These are phyloP conservation scores for Anagyrus pseudococci DNA, from an alignment of 2,888 invertebrate species.

Conservation along the genomic window DNA sequence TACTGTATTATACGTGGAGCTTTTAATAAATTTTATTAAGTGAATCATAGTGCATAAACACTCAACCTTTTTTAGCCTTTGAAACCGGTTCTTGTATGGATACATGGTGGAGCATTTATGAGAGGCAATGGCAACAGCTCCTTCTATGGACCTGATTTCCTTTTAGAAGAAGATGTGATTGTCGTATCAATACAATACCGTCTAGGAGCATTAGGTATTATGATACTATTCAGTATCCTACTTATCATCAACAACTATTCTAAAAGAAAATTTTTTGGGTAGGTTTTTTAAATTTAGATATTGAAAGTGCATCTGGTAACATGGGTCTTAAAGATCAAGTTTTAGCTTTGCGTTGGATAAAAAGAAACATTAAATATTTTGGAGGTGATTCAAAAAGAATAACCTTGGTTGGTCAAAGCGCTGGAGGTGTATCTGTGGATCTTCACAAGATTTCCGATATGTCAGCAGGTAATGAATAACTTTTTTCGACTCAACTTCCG, in stretches of 20 bases:
- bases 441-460: conserved; percentile 15
- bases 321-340: conserved; percentile 14
- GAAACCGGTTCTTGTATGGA: conserved; percentile 26
- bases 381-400: conserved; percentile 12
- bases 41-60: too few relatives aligned
- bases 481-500: too few relatives aligned
- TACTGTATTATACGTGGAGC: too few relatives aligned
- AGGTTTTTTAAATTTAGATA: conserved; percentile 20
- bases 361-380: conserved; percentile 16
- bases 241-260: neutral
- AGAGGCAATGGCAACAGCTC: conserved; percentile 33
- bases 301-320: conserved; percentile 11
- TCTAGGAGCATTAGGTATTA: conserved; percentile 42
- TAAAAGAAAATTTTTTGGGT: neutral
- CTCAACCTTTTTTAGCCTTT: conserved; percentile 2
- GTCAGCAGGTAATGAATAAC: conserved; percentile 20
- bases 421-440: conserved; percentile 10
- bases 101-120: conserved; percentile 43
- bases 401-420: conserved; percentile 13
- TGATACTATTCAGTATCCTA: neutral
- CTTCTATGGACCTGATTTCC: conserved; percentile 44
- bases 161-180: conserved; percentile 45
- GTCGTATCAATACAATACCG: conserved; percentile 47
- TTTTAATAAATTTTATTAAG: too few relatives aligned
- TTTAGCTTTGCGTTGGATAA: conserved; percentile 13